Conservation (phyloP, 2,888 invertebrate genomes). For the Globia sparganii region DNA sequence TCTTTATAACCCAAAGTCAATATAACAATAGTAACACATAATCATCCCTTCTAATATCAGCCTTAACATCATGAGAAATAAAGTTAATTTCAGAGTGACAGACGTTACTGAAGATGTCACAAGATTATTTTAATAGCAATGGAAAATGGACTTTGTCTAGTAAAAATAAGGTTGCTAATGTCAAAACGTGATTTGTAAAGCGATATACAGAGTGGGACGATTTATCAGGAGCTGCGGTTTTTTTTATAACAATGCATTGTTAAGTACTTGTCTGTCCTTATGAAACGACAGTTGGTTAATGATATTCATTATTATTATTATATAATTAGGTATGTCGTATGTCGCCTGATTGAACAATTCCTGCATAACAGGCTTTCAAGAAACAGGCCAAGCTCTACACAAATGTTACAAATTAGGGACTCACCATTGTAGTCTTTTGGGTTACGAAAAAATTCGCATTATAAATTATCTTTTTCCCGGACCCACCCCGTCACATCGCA, state of each 20-base stretch:
- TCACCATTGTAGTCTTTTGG: not conserved
- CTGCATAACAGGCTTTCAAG: not conserved
- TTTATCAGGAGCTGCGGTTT: conserved; percentile 37
- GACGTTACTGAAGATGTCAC: conserved; percentile 5
- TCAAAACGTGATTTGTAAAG: conserved; percentile 7
- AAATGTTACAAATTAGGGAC: conserved; percentile 12
- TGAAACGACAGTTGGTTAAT: conserved; percentile 29
- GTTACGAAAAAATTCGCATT: not conserved
- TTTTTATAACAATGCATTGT: conserved; percentile 39
- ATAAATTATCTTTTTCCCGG: not conserved
- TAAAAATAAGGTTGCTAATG: not conserved
- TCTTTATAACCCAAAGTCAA: conserved; percentile 37
- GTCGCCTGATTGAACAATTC: conserved; percentile 6
- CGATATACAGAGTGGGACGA: conserved; percentile 32
- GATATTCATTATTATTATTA: conserved; percentile 15
- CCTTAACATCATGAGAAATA: conserved; percentile 25
- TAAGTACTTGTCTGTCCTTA: conserved; percentile 15
- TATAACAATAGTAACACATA: conserved; percentile 28
- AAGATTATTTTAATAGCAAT: conserved; percentile 18
- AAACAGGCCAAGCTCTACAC: not conserved
- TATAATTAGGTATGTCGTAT: conserved; percentile 1
- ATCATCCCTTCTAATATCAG: conserved; percentile 22
- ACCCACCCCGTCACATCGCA: no score
- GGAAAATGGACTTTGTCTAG: not conserved
- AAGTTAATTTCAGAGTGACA: conserved; percentile 28